Percentiles rank a stretch among this genome's conserved stretches.
Conservation (phyloP, 2,797 vertebrate genomes). For the Schizopygopsis malacanthus region DNA sequence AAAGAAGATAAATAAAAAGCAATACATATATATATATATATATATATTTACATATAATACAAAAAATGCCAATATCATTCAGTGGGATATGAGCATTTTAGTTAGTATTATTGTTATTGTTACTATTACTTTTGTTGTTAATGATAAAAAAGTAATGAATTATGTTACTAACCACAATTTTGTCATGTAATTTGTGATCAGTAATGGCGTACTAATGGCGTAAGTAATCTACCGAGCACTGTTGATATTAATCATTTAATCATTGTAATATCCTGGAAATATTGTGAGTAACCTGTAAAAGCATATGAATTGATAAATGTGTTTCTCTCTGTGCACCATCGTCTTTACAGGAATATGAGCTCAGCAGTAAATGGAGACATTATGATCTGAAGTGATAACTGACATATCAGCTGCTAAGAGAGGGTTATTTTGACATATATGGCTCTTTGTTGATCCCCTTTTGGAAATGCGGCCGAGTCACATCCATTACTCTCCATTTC, state of each 20-base stretch:
- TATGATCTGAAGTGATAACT: slow-evolving; percentile 30
- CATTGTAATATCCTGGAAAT: background rate
- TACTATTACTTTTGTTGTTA: too few relatives aligned
- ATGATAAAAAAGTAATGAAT: background rate
- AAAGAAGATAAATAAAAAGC: too few relatives aligned
- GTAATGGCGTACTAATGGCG: background rate
- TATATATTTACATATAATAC: too few relatives aligned
- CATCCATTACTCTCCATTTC: slow-evolving; percentile 56
- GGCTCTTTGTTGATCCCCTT: slow-evolving; percentile 17
- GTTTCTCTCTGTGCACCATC: background rate
- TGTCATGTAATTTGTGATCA: background rate
- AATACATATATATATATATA: too few relatives aligned
- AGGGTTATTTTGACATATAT: slow-evolving; percentile 23
- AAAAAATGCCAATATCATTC: too few relatives aligned
- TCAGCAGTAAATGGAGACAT: background rate
- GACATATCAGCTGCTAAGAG: slow-evolving; percentile 38
- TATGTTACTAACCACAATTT: background rate
- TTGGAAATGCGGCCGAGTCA: slow-evolving; percentile 29
- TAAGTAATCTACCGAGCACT: background rate
- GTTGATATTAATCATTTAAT: background rate
- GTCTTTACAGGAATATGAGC: background rate
- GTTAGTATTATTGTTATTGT: too few relatives aligned
- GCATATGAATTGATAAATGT: background rate
- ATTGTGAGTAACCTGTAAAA: background rate
- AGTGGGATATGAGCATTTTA: too few relatives aligned